Evolutionary conservation across 2,888 invertebrate genomes (phyloP).

Genomic region (Chesias legatella): DNA sequence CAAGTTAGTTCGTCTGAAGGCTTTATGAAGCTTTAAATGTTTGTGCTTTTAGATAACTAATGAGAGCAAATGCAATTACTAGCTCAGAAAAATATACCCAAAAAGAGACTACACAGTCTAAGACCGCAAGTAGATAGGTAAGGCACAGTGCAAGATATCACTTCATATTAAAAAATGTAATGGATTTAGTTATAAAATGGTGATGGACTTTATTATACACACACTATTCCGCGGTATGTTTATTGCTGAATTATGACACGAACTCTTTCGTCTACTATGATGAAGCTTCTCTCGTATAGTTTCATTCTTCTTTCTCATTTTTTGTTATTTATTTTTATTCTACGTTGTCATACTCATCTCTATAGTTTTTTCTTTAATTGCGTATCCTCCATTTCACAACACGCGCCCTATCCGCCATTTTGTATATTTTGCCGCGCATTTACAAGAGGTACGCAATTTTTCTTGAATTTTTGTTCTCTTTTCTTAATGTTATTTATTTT

Average conservation of each 20-base stretch:
- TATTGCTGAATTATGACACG: slow-evolving; percentile 32
- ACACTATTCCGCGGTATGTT: slow-evolving; percentile 28
- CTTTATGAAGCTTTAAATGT: slow-evolving; percentile 9
- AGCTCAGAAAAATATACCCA: background rate
- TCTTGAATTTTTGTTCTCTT: background rate
- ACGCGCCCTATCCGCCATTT: slow-evolving; percentile 10
- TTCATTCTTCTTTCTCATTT: slow-evolving; percentile 10
- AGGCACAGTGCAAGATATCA: slow-evolving; percentile 1
- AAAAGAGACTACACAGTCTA: background rate
- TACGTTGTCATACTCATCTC: background rate
- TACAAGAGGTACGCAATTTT: background rate
- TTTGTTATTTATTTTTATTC: background rate
- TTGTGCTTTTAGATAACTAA: slow-evolving; percentile 5
- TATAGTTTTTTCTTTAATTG: background rate
- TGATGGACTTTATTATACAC: slow-evolving; percentile 29
- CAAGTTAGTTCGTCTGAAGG: slow-evolving; percentile 4
- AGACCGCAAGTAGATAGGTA: slow-evolving; percentile 1
- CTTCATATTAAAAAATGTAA: slow-evolving; percentile 4
- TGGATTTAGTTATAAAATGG: slow-evolving; percentile 17
- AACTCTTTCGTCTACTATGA: slow-evolving; percentile 33
- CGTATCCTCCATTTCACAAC: background rate
- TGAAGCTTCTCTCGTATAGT: slow-evolving; percentile 31
- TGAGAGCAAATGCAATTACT: slow-evolving; percentile 2
- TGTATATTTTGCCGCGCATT: slow-evolving; percentile 8
- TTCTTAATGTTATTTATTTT: slow-evolving; percentile 1